A percentile compares a stretch with the other conserved stretches of the same genome.
phyloP scores from a whole-genome alignment of 1,140 invertebrate genomes.

The Yoshiicerus persimilis region DNA sequence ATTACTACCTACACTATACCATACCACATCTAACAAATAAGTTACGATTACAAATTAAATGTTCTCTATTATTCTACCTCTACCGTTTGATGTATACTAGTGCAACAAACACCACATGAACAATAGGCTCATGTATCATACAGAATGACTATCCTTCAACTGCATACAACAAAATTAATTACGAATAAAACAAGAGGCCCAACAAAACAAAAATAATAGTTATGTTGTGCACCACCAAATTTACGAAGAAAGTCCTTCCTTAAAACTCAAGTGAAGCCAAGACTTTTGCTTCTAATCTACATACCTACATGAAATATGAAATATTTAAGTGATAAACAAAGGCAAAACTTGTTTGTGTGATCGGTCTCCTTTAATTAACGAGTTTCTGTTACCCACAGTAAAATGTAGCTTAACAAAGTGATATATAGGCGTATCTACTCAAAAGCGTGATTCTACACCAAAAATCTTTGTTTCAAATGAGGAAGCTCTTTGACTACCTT shows the following conservation, averaged over 20 bases:
- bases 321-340: not conserved
- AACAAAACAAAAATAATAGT: not conserved
- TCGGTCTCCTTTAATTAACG: not conserved
- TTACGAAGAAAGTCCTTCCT: not conserved
- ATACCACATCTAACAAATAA: not conserved
- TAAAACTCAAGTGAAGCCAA: not conserved
- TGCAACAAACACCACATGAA: not conserved
- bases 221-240: not conserved
- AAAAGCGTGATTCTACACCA: not conserved
- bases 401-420: not conserved
- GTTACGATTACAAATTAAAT: not conserved
- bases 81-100: not conserved
- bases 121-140: not conserved
- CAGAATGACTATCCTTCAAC: not conserved
- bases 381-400: not conserved
- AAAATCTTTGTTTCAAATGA: not conserved
- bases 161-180: not conserved
- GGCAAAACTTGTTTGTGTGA: not conserved
- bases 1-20: not conserved
- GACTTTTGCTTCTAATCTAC: not conserved
- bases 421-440: not conserved
- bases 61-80: not conserved
- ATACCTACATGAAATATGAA: not conserved
- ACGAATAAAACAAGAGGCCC: not conserved
- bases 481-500: not conserved